Conservation (phyloP, 2,888 invertebrate genomes). For the Eristalinus aeneus region DNA sequence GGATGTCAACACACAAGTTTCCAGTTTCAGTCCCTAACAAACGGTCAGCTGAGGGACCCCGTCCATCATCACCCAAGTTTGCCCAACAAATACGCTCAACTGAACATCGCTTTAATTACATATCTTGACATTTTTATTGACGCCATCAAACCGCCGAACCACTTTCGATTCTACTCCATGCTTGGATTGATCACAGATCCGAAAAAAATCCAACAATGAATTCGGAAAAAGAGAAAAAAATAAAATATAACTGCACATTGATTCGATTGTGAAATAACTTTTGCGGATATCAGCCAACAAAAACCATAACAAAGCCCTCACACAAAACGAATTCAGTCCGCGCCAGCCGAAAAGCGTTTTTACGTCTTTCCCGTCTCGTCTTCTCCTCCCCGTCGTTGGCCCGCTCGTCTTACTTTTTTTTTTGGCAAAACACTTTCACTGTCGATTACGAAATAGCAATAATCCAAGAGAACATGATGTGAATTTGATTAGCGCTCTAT, state of each 20-base stretch:
- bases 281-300: slow-evolving; percentile 42
- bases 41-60: too few relatives aligned
- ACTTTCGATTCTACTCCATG: slow-evolving; percentile 43
- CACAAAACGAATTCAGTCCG: slow-evolving; percentile 8
- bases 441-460: slow-evolving; percentile 60
- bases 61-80: too few relatives aligned
- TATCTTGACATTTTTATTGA: slow-evolving; percentile 38
- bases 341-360: slow-evolving; percentile 10
- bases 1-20: too few relatives aligned
- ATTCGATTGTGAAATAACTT: slow-evolving; percentile 53
- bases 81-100: slow-evolving; percentile 3
- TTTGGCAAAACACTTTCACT: slow-evolving; percentile 67
- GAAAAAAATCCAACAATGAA: not conserved
- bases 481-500: slow-evolving; percentile 63
- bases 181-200: not conserved
- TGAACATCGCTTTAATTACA: slow-evolving; percentile 36
- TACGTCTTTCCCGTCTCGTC: not conserved
- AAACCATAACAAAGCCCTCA: slow-evolving; percentile 42
- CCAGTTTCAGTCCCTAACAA: too few relatives aligned
- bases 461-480: slow-evolving; percentile 55
- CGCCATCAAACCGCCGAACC: slow-evolving; percentile 25
- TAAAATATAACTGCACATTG: slow-evolving; percentile 18
- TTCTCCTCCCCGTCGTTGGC: not conserved
- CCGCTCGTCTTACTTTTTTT: not conserved
- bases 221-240: slow-evolving; percentile 4